A percentile compares a stretch with the other conserved stretches of the same genome.
phyloP scores from a whole-genome alignment of 37 sponge, comb jelly and placozoan genomes.

The Haliclona indistincta region DNA sequence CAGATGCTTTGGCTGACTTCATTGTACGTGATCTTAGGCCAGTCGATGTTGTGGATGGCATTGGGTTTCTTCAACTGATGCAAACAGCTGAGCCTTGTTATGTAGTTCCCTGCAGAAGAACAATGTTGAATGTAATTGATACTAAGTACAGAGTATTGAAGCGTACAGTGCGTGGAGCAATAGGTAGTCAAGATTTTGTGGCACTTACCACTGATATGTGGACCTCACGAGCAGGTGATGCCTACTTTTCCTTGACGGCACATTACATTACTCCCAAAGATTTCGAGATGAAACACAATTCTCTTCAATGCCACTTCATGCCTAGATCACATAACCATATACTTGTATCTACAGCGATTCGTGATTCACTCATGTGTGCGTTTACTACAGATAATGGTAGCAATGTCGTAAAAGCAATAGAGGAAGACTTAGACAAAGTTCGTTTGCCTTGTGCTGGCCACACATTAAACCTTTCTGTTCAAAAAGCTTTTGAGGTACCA shows the following conservation, averaged over 20 bases:
- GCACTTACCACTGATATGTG: constrained; percentile 21
- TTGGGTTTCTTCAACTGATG: constrained; percentile 13
- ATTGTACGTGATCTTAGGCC: constrained; percentile 12
- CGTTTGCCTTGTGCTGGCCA: constrained; percentile 29
- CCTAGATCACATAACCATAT: constrained; percentile 24
- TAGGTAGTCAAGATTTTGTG: neutral
- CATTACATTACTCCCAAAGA: constrained; percentile 5
- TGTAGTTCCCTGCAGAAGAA: constrained; percentile 13
- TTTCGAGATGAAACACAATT: constrained; percentile 23
- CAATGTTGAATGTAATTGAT: neutral
- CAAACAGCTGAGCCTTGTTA: constrained; percentile 18
- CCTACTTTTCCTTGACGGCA: constrained; percentile 2
- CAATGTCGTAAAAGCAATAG: constrained; percentile 19
- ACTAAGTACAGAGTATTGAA: too few species aligned
- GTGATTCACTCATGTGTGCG: constrained; percentile 2
- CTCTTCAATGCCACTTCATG: constrained; percentile 11
- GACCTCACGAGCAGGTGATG: constrained; percentile 17
- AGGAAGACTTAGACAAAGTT: constrained; percentile 11
- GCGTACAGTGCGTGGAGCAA: neutral
- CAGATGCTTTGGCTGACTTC: constrained; percentile 8
- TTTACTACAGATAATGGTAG: constrained; percentile 27
- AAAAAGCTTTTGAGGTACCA: neutral
- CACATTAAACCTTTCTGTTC: constrained; percentile 19
- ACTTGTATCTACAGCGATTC: constrained; percentile 7
- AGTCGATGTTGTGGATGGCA: neutral